Percentiles rank a stretch among this genome's conserved stretches.
phyloP scores from a whole-genome alignment of 2,797 vertebrate species.

The Onychomys arenicola region DNA sequence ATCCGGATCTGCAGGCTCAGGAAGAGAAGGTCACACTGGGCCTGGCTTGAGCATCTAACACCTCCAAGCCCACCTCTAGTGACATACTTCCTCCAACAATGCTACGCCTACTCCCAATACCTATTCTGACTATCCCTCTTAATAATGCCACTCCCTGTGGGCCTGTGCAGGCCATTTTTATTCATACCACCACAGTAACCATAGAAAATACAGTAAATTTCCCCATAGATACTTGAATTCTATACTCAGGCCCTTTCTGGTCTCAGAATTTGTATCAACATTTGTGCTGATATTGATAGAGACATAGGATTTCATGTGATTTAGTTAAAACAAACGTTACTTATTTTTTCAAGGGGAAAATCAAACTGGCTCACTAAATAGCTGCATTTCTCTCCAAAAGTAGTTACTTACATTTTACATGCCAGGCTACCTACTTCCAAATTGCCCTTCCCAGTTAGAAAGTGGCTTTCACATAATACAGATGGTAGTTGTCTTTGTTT shows the following conservation, averaged over 20 bases:
- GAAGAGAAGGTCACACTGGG: not conserved
- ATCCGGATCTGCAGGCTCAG: not conserved
- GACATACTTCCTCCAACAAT: not conserved
- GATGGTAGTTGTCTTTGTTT: slow-evolving; percentile 14
- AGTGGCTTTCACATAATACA: not conserved
- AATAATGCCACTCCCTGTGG: not conserved
- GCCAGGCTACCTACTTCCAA: slow-evolving; percentile 23
- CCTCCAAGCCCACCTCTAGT: not conserved
- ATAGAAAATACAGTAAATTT: not conserved
- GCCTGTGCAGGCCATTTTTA: not conserved
- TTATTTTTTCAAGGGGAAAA: slow-evolving; percentile 21
- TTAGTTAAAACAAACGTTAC: slow-evolving; percentile 20
- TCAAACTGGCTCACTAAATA: slow-evolving; percentile 30
- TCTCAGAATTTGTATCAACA: not conserved
- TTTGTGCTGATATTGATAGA: not conserved
- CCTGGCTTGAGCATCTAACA: not conserved
- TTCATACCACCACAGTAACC: not conserved
- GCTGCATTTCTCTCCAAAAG: slow-evolving; percentile 58
- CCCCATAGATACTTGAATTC: not conserved
- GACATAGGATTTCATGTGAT: not conserved
- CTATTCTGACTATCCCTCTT: not conserved
- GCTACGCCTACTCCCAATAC: not conserved
- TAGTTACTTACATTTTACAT: not conserved
- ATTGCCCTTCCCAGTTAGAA: slow-evolving; percentile 10
- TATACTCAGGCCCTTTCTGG: not conserved